Base-by-base conservation (phyloP, 1,140 invertebrate genomes). In the Drosophila pseudoobscura region DNA sequence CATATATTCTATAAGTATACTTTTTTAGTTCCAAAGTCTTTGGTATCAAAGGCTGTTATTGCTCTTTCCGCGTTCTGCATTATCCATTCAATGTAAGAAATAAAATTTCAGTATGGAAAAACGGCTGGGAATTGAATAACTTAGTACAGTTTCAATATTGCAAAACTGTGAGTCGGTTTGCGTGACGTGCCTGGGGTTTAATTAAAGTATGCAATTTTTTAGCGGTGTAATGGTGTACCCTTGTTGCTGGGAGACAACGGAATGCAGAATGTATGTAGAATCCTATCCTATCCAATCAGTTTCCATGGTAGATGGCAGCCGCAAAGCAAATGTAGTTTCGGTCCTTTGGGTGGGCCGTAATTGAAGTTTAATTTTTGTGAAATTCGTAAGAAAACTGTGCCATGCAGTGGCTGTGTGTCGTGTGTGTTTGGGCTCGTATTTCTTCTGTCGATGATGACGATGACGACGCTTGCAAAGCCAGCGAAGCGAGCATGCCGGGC, bases 361-460 rank as follows among this genome's bases (percentile, higher is more conserved):
- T 79, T 83, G 69, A 73, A 84, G 73, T 79, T 75, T 62, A 75
- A 72, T 84, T 79, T 60, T 47, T 52, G 17, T 22, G 26, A 56
- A 29, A 71, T 22, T 71, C 47, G 46, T 35, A 51, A 51, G 51
- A 39, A 39, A 39, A 39, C 35, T 39, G 35, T 39, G 35, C 35
- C 35, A 13, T 3, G 35, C 35, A 39, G 3, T 51, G 51, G 31
- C 13, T n/a, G 29, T 52, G 22, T 51, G 59, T 22, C 47, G 29
- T 50, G 58, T 54, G 49, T 46, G 46, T 43, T 50, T 61, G 43
- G 20, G 26, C 52, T 44, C 60, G 26, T 13, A 26, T 26, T 26
- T 26, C 4, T 24, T 22, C 22, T 47, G 55, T 57, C 55, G 17
- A 47, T 57, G 44, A 57, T 24, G 43, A 41, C 46, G 31, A 35